Evolutionary conservation across 2,113 vertebrate species (phyloP).

Genomic region (Ochotona princeps): DNA sequence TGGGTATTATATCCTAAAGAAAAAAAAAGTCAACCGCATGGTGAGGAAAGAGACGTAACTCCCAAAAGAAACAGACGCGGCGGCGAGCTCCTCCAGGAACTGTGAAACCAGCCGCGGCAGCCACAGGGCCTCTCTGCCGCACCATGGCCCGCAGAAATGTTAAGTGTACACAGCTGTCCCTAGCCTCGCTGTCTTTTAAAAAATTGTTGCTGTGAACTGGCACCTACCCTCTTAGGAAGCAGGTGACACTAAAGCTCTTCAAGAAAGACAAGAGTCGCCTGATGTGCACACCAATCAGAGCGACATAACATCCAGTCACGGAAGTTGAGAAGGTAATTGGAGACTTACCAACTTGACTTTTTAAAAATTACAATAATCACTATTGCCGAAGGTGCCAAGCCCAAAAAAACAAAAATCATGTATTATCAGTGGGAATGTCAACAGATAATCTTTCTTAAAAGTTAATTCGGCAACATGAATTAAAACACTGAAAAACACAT

Average conservation of each 20-base stretch:
- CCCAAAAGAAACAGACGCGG: not conserved
- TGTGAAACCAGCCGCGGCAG: not conserved
- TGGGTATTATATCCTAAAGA: not conserved
- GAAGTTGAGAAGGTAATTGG: not conserved
- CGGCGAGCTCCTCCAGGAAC: not conserved
- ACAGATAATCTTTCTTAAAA: constrained; percentile 47
- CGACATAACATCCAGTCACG: not conserved
- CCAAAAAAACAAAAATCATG: not conserved
- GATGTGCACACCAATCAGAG: not conserved
- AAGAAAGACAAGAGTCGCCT: not conserved
- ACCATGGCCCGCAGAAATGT: not conserved
- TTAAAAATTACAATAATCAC: not conserved
- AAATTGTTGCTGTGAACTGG: not conserved
- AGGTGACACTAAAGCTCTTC: not conserved
- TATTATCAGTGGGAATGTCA: not conserved
- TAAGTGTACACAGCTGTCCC: not conserved
- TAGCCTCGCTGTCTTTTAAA: not conserved
- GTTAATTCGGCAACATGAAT: not conserved
- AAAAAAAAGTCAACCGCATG: not conserved
- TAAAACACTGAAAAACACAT: constrained; percentile 30
- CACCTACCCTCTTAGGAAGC: not conserved
- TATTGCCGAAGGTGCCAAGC: not conserved
- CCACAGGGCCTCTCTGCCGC: fast-evolving
- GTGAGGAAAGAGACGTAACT: too few relatives aligned
- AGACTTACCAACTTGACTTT: not conserved